Evolutionary conservation across 2,113 vertebrate genomes (phyloP), one percentile per base, ranked within the genome.

Genomic region (Regulus satrapa): DNA sequence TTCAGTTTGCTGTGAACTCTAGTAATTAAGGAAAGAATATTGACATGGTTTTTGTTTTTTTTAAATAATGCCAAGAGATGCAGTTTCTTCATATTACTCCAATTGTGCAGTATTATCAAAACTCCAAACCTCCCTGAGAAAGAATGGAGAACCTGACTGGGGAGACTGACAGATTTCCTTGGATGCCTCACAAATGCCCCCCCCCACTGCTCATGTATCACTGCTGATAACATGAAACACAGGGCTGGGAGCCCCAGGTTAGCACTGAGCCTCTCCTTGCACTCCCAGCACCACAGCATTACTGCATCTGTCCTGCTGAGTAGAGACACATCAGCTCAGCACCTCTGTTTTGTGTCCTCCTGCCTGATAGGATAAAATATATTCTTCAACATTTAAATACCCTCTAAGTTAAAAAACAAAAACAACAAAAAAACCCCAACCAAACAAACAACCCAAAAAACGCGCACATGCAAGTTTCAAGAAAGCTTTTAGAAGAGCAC

Each of bases 401-500:
- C 6, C 16, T 29, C 48, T 18, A 73, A 48, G 43, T 6, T 20
- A 68, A 21, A 32, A 51, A 16, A 29, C 17, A 17, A 10, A 26
- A 24, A 34, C 23, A 20, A 26, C 43, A 51, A 52, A 23, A 9
- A 21, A 51, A 46, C n/a, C n/a, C n/a, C n/a, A n/a, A n/a, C n/a
- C n/a, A n/a, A n/a, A n/a, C n/a, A n/a, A n/a, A n/a, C n/a, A n/a
- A n/a, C n/a, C n/a, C n/a, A n/a, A n/a, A n/a, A n/a, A n/a, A n/a
- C n/a, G n/a, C n/a, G n/a, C n/a, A n/a, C n/a, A n/a, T 49, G n/a
- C 38, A 95, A 91, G 72, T 80, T 93, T 71, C 4, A 11, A 96
- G 82, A 81, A 80, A 82, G 89, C 73, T 94, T 97, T 92, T 68
- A 83, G 67, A 88, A 94, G 96, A 82, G 61, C 43, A 89, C 71